Conservation (phyloP, 2,113 vertebrate species). For the Hydropotes inermis region DNA sequence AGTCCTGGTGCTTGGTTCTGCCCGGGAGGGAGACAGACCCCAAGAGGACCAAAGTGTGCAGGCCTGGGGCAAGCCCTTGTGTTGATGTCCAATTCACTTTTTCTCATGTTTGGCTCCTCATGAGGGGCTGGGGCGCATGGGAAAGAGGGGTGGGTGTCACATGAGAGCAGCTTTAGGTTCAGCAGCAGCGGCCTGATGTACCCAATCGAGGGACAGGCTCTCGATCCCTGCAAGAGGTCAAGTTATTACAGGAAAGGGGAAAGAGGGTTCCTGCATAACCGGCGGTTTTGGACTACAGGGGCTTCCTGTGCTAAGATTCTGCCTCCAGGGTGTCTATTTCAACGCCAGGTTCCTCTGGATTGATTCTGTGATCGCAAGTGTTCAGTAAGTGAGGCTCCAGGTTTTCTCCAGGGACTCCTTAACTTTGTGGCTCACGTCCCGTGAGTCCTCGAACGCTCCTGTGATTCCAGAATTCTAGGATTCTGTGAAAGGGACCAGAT, state of each 20-base stretch:
- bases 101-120: not conserved
- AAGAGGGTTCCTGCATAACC: not conserved
- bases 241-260: not conserved
- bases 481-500: not conserved
- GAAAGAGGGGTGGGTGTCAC: rapidly evolving
- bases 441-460: not conserved
- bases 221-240: not conserved
- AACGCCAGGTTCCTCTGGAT: rapidly evolving
- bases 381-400: not conserved
- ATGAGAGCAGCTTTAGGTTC: not conserved
- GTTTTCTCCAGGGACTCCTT: not conserved
- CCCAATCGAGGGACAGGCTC: not conserved
- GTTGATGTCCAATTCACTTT: not conserved
- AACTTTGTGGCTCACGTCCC: not conserved
- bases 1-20: not conserved
- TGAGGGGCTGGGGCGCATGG: rapidly evolving
- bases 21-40: not conserved
- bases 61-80: not conserved
- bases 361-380: not conserved
- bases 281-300: rapidly evolving
- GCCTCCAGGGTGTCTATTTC: not conserved
- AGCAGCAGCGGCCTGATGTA: not conserved
- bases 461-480: not conserved
- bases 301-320: not conserved
- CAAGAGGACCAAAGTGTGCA: not conserved